Base-by-base conservation (phyloP, 1,140 invertebrate genomes). In the Nymphalis io region DNA sequence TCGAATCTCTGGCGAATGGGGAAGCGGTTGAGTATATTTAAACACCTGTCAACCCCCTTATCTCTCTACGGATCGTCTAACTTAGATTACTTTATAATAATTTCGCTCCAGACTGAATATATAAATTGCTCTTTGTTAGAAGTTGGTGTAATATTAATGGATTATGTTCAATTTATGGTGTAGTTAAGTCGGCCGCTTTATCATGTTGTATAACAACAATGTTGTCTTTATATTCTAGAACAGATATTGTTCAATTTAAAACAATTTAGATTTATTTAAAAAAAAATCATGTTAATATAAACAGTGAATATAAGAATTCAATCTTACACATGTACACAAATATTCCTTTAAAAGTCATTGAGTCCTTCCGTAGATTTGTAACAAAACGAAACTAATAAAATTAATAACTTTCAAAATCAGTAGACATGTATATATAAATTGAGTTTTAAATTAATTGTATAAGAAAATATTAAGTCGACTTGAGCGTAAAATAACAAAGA, bases 31-130 rank as follows among this genome's bases (percentile, higher is more conserved):
- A 74, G 68, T 88, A 81, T 86, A 85, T 87, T 87, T 85, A 84
- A 88, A 85, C 84, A 90, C 82, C 83, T 91, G 82, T 83, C 85
- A 88, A 76, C 76, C 79, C 79, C 78, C 77, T 75, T 81, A 78
- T 83, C 79, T 79, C 80, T 76, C 79, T 70, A 78, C 76, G 82
- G 82, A 77, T 82, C 83, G 82, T 65, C 78, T 85, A 91, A 89
- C 83, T 91, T 91, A 88, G 82, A 89, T 91, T 91, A 87, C 87
- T 89, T 89, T 88, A 83, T 88, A 91, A 88, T 88, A 87, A 89
- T 87, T 81, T 83, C 73, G 60, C 80, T 80, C 80, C 78, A 84
- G 75, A 82, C 74, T 72, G 81, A 82, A 88, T 83, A 76, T 81
- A 85, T 84, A 82, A 82, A 87, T 87, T 87, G 81, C 75, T 75